phyloP scores from a whole-genome alignment of 2,797 vertebrate species.

The Xiphorhynchus erythropygius region DNA sequence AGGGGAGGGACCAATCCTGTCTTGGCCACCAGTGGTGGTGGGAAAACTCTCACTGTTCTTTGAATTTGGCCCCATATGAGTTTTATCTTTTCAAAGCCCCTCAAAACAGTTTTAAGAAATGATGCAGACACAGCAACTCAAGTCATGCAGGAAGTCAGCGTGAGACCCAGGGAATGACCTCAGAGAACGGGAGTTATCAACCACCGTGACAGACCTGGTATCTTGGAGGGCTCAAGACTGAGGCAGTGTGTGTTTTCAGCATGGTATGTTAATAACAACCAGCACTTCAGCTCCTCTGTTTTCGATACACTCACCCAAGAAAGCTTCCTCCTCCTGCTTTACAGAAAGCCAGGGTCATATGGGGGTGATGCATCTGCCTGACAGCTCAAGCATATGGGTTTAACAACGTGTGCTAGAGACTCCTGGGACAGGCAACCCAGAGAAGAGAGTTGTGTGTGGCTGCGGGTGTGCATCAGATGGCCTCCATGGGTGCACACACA shows the following conservation, averaged over 20 bases:
- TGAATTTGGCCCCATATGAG: background rate
- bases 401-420: background rate
- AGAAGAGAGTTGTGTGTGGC: background rate
- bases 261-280: background rate
- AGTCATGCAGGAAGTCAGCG: background rate
- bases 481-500: accelerated
- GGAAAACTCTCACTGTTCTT: background rate
- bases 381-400: background rate
- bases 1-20: background rate
- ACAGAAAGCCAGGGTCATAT: background rate
- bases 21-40: background rate
- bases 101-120: background rate
- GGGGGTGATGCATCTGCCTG: background rate
- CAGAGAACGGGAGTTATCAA: background rate
- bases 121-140: background rate
- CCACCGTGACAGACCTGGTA: background rate
- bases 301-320: background rate
- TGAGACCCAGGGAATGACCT: background rate
- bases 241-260: background rate
- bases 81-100: background rate
- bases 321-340: background rate
- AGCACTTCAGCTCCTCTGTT: background rate
- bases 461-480: accelerated
- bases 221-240: background rate
- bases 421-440: background rate